Evolutionary conservation across 2,797 vertebrate genomes (phyloP).

Genomic region (Coranthus polyacanthus): DNA sequence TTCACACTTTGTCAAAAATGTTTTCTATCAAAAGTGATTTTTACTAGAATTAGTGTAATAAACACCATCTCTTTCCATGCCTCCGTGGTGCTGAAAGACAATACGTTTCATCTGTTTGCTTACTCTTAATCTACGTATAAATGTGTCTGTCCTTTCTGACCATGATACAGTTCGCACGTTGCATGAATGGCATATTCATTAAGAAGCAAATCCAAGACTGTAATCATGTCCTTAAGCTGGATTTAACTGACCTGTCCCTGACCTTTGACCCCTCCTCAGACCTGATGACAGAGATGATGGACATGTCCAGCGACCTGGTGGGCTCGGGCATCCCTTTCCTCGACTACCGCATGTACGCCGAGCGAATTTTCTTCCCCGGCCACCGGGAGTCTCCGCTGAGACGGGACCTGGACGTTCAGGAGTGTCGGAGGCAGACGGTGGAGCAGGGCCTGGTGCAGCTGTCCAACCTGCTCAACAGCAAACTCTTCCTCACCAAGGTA

Average conservation of each 20-base stretch:
- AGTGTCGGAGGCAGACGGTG: constrained; percentile 93
- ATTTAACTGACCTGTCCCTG: background rate
- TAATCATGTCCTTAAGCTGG: too few relatives aligned
- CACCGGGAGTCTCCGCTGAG: constrained; percentile 94
- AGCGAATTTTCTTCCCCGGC: constrained; percentile 98
- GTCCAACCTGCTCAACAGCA: constrained; percentile 98
- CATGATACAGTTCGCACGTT: too few relatives aligned
- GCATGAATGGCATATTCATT: too few relatives aligned
- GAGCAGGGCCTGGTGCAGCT: constrained; percentile 97
- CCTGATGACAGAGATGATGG: constrained; percentile 99
- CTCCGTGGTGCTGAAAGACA: too few relatives aligned
- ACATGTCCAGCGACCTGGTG: constrained; percentile 96
- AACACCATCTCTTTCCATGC: too few relatives aligned
- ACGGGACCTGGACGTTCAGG: constrained; percentile 94
- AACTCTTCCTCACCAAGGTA: constrained; percentile 99
- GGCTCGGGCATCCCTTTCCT: constrained; percentile 97
- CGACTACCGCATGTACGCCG: constrained; percentile 95
- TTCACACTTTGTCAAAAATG: too few relatives aligned
- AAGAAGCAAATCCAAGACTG: too few relatives aligned
- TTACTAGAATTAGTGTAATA: too few relatives aligned
- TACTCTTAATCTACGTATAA: too few relatives aligned
- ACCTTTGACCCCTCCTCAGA: constrained; percentile 80
- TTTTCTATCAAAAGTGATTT: too few relatives aligned
- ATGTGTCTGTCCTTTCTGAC: too few relatives aligned
- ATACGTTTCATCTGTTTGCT: too few relatives aligned